Conservation (phyloP, 2,113 vertebrate genomes). For the Clupea harengus region DNA sequence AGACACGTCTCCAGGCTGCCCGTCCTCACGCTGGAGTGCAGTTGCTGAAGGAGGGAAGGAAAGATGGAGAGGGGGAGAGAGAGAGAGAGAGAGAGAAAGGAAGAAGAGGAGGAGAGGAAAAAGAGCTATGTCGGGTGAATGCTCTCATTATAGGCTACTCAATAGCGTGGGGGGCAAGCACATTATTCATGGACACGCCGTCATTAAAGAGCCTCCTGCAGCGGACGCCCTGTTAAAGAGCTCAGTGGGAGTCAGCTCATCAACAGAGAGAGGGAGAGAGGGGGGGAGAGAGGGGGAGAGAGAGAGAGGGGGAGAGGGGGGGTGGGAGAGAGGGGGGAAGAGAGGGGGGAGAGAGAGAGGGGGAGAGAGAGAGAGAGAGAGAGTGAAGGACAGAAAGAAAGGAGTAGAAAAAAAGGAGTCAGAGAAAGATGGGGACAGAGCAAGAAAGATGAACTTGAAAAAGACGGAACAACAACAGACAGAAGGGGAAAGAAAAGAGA, state of each 20-base stretch:
- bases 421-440: neutral
- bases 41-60: constrained; percentile 76
- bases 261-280: neutral
- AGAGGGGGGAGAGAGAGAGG: neutral
- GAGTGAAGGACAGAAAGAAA: neutral
- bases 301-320: constrained; percentile 21
- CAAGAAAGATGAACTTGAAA: neutral
- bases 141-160: constrained; percentile 26
- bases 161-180: neutral
- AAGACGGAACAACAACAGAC: neutral
- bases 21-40: constrained; percentile 95
- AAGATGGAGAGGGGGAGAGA: constrained; percentile 19
- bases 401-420: neutral
- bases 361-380: neutral
- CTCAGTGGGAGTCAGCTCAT: constrained; percentile 14
- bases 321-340: constrained; percentile 13
- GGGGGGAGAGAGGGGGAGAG: neutral
- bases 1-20: constrained; percentile 98
- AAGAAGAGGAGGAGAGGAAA: neutral
- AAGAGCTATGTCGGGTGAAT: neutral
- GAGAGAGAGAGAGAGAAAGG: neutral
- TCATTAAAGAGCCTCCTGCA: constrained; percentile 41
- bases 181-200: constrained; percentile 36
- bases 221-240: constrained; percentile 1
- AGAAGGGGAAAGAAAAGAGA: neutral